phyloP scores from a whole-genome alignment of 2,888 invertebrate genomes.

The Drosophila fulvimacula region DNA sequence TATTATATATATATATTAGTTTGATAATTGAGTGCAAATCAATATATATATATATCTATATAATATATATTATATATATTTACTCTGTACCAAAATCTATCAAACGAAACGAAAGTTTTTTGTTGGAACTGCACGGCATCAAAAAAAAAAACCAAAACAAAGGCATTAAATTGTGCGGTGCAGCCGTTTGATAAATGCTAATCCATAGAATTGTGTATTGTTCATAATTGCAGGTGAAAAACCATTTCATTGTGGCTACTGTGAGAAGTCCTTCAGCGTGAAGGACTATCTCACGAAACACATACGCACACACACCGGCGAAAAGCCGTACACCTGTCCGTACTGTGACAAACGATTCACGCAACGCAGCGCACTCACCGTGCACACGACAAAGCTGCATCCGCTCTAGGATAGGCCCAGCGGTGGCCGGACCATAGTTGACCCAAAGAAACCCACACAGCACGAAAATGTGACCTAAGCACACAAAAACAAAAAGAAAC shows the following conservation, averaged over 20 bases:
- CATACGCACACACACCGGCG: constrained; percentile 84
- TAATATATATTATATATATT: constrained; percentile 36
- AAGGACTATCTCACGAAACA: constrained; percentile 85
- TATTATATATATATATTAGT: constrained; percentile 48
- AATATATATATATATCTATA: constrained; percentile 37
- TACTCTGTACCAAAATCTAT: constrained; percentile 66
- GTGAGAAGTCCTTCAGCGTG: constrained; percentile 84
- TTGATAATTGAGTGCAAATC: constrained; percentile 72
- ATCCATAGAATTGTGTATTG: constrained; percentile 29
- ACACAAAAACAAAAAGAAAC: not conserved
- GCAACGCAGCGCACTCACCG: constrained; percentile 84
- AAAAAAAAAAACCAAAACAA: constrained; percentile 4
- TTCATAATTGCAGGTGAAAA: constrained; percentile 81
- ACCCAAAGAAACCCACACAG: constrained; percentile 65
- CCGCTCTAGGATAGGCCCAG: constrained; percentile 83
- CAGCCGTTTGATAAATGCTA: constrained; percentile 50
- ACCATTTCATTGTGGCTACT: constrained; percentile 83
- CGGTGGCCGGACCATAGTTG: constrained; percentile 69
- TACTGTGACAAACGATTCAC: constrained; percentile 84
- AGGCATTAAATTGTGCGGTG: constrained; percentile 15
- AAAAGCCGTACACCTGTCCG: constrained; percentile 84
- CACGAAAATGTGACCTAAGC: constrained; percentile 37
- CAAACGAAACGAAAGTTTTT: constrained; percentile 59
- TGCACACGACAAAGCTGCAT: constrained; percentile 84
- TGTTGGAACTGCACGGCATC: constrained; percentile 75